These are phyloP conservation scores for Cerastis leucographa DNA, from an alignment of 2,888 invertebrate species.

Conservation along the genomic window DNA sequence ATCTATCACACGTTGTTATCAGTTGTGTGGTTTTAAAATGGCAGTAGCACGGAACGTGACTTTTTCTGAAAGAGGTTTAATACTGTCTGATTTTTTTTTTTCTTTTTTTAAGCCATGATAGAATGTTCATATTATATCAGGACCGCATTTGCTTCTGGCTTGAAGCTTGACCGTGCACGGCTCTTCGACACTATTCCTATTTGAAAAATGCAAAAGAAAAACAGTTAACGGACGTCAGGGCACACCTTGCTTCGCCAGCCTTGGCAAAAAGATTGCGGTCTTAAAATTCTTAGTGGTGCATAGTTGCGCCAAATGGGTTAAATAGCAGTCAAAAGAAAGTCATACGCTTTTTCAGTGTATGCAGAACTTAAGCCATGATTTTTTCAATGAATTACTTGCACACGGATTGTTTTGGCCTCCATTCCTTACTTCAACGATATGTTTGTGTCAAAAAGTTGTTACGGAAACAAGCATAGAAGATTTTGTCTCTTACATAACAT, in stretches of 20 bases:
- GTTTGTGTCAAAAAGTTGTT: conserved; percentile 24
- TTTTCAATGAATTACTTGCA: background rate
- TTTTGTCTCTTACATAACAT: conserved; percentile 21
- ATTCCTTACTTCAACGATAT: conserved; percentile 1
- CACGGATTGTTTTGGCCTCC: background rate
- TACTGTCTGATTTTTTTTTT: background rate
- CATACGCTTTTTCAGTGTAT: background rate
- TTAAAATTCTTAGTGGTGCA: background rate
- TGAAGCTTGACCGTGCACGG: background rate
- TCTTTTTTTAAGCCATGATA: too few relatives aligned
- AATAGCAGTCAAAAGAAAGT: background rate
- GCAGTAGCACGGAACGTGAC: conserved; percentile 1
- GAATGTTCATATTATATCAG: background rate
- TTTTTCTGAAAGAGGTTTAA: background rate
- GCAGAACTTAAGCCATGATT: background rate
- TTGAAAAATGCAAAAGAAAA: background rate
- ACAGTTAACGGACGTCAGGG: background rate
- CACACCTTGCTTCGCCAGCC: background rate
- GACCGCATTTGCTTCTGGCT: background rate
- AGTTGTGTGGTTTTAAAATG: conserved; percentile 59
- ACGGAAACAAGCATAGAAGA: conserved; percentile 5
- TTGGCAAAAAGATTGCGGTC: background rate
- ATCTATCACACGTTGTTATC: conserved; percentile 86
- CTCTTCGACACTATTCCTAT: background rate
- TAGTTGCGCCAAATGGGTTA: background rate